These are phyloP conservation scores for Cephus pulcher DNA, from an alignment of 2,888 invertebrate genomes.

Conservation along the genomic window DNA sequence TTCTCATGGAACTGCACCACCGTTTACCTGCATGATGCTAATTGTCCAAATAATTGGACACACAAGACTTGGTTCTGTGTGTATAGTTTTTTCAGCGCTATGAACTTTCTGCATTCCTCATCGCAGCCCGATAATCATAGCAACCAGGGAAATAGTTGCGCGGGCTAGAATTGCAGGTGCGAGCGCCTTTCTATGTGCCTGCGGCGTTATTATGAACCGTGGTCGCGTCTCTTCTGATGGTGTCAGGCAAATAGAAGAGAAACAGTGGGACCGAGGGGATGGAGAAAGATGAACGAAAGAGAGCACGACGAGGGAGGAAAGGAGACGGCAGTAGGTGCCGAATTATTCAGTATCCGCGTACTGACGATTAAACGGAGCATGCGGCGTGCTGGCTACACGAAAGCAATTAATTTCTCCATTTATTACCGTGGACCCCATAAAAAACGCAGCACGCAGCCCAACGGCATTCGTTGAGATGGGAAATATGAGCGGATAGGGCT, in stretches of 20 bases:
- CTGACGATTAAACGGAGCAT: neutral
- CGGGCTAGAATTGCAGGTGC: neutral
- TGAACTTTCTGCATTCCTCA: neutral
- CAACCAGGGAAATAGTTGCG: slow-evolving; percentile 2
- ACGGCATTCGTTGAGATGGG: slow-evolving; percentile 24
- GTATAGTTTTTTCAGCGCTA: neutral
- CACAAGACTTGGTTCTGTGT: neutral
- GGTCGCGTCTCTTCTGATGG: too few relatives aligned
- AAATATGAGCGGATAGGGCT: slow-evolving; percentile 27
- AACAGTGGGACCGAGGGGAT: neutral
- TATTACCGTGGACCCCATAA: slow-evolving; percentile 32
- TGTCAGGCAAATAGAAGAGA: neutral
- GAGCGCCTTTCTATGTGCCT: neutral
- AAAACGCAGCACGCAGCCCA: slow-evolving; percentile 25
- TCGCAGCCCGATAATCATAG: neutral
- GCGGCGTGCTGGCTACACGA: neutral
- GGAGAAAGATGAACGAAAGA: neutral
- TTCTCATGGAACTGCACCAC: slow-evolving; percentile 5
- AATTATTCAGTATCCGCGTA: neutral
- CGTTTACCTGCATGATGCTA: slow-evolving; percentile 28
- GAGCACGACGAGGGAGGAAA: neutral
- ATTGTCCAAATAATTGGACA: slow-evolving; percentile 50
- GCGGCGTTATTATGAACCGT: neutral
- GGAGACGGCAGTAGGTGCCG: neutral
- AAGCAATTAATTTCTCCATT: slow-evolving; percentile 48